Conservation (phyloP, 2,888 invertebrate genomes). For the Osmoderma eremita region DNA sequence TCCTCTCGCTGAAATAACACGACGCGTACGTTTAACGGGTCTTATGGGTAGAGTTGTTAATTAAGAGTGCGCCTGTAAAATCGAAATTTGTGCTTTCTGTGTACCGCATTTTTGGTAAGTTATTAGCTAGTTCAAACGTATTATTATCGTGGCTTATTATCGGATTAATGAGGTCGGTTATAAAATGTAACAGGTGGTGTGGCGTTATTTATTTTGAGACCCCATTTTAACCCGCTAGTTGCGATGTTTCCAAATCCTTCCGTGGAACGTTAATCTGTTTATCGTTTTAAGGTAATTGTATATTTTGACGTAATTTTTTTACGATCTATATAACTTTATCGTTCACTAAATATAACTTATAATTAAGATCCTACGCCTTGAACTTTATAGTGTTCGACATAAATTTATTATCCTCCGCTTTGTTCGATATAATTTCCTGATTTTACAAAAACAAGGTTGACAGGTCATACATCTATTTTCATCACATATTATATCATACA, state of each 20-base stretch:
- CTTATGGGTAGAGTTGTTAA: slow-evolving; percentile 28
- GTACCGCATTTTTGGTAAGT: slow-evolving; percentile 10
- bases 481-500: no score
- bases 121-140: neutral
- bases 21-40: slow-evolving; percentile 26
- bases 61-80: slow-evolving; percentile 26
- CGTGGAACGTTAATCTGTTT: no score
- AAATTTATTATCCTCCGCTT: no score
- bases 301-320: no score
- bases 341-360: no score
- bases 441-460: no score
- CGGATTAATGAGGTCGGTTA: neutral
- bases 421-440: no score
- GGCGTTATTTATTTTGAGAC: slow-evolving; percentile 6
- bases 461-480: no score
- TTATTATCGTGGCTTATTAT: neutral
- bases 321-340: no score
- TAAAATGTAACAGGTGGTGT: slow-evolving; percentile 36
- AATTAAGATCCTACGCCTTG: no score
- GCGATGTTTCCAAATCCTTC: neutral
- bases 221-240: neutral
- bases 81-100: slow-evolving; percentile 26
- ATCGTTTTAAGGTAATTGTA: no score
- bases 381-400: no score
- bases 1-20: slow-evolving; percentile 41